Base-by-base conservation (phyloP, 2,797 vertebrate species). In the Pteronotus mesoamericanus region DNA sequence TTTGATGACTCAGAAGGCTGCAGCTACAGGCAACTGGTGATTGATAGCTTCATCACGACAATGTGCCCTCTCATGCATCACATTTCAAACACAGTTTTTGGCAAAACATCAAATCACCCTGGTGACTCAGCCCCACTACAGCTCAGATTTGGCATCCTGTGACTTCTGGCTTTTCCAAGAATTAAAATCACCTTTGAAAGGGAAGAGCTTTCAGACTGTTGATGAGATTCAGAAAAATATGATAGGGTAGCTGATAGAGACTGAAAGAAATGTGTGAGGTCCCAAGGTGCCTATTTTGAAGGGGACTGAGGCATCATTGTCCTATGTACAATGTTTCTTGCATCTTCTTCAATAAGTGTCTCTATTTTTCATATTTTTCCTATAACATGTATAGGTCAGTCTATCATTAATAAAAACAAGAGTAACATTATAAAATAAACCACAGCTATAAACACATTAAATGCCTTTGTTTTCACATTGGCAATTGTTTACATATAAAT, bases 401-500 rank as follows among this genome's bases (percentile, higher is more conserved):
- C 2, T 11, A 85, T 91, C 26, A 64, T 87, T 93, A 87, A 86
- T 91, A 93, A 97, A 95, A 94, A 91, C 19, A 92, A 87, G 89
- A 69, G 2, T 5, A 94, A 89, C 86, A 87, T 42, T 53, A 48
- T 53, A 78, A 97, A 91, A 44, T n/a, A 48, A 79, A 95, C 1
- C 1, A 64, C 22, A 69, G 32, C 82, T 93, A 79, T 68, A 93
- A 55, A 94, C 10, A 61, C 22, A 46, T 53, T 88, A 95, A 85
- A 64, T 68, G 16, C 6, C 2, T 22, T 94, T 12, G 1, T 18
- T 93, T 94, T 15, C 29, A 74, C 64, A 53, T 22, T 48, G 10
- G 4, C 66, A 95, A 94, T 96, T 96, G 64, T 93, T 96, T 97
- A 10, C 48, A 55, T 37, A 89, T 16, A 84, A 94, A 75, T 84